These are phyloP conservation scores for Formica selysi DNA, from an alignment of 1,140 invertebrate species.

Conservation along the genomic window DNA sequence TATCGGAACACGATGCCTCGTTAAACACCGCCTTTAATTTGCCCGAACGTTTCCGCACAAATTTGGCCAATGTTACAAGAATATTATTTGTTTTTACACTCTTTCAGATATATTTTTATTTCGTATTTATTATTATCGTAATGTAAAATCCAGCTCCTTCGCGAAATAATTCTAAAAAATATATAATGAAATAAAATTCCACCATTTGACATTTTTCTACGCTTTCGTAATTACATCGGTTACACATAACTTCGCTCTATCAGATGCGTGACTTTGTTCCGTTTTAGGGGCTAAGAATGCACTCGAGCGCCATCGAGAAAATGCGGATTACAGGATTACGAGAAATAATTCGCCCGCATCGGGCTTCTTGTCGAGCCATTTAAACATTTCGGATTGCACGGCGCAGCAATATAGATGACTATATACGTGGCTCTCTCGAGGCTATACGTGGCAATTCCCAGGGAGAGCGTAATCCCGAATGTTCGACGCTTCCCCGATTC, in stretches of 20 bases:
- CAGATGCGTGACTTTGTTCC: constrained; percentile 21
- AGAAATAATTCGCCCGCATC: constrained; percentile 24
- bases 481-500: constrained; percentile 71
- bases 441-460: constrained; percentile 68
- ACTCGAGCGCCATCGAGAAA: neutral
- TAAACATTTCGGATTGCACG: constrained; percentile 74
- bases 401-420: constrained; percentile 41
- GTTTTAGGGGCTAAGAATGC: constrained; percentile 8
- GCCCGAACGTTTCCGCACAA: neutral
- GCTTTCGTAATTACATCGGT: constrained; percentile 1
- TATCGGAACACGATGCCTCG: neutral
- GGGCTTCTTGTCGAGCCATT: constrained; percentile 69
- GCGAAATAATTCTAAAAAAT: neutral
- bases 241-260: neutral
- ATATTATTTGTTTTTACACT: neutral
- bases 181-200: too few relatives aligned
- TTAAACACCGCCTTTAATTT: neutral
- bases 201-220: neutral
- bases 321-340: constrained; percentile 28
- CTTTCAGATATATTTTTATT: neutral
- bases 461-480: constrained; percentile 68
- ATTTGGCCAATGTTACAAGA: neutral
- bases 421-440: constrained; percentile 35
- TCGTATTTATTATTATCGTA: neutral
- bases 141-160: neutral